Percentiles rank a stretch among this genome's conserved stretches.
These are phyloP conservation scores for Zhuqinia jingwanae DNA, from an alignment of 2,888 invertebrate species.

Conservation along the genomic window DNA sequence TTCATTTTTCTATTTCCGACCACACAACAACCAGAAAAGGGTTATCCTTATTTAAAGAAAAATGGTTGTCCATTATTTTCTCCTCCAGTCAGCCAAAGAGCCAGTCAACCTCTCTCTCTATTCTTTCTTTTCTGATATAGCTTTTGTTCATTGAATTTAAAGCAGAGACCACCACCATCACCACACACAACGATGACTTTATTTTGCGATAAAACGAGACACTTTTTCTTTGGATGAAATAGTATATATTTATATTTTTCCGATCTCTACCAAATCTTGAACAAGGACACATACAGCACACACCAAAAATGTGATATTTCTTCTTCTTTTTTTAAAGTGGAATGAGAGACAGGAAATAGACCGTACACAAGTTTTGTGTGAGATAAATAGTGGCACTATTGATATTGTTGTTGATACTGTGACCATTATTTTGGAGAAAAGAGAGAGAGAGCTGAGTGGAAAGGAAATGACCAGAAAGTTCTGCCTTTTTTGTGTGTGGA, in stretches of 20 bases:
- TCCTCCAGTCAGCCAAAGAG: background rate
- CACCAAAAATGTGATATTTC: background rate
- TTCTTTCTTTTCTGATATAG: no score
- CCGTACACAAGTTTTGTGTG: no score
- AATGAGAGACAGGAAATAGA: background rate
- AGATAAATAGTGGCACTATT: no score
- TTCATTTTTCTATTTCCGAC: constrained; percentile 25
- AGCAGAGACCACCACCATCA: no score
- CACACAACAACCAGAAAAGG: background rate
- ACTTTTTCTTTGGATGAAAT: constrained; percentile 22
- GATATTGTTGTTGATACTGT: no score
- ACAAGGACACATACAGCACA: background rate
- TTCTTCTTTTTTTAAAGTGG: no score
- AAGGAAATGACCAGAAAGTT: no score
- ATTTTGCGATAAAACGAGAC: constrained; percentile 20
- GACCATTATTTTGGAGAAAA: no score
- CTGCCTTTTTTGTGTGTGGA: no score
- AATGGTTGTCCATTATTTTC: constrained; percentile 18
- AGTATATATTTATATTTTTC: background rate
- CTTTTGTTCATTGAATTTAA: no score
- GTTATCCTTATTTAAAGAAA: background rate
- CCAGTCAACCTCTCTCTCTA: no score
- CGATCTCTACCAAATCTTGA: background rate
- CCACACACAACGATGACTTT: constrained; percentile 7
- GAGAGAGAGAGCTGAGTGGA: no score